Percentiles rank a stretch among this genome's conserved stretches.
Conservation (phyloP, 2,888 invertebrate genomes). For the Drosophila anomelani region DNA sequence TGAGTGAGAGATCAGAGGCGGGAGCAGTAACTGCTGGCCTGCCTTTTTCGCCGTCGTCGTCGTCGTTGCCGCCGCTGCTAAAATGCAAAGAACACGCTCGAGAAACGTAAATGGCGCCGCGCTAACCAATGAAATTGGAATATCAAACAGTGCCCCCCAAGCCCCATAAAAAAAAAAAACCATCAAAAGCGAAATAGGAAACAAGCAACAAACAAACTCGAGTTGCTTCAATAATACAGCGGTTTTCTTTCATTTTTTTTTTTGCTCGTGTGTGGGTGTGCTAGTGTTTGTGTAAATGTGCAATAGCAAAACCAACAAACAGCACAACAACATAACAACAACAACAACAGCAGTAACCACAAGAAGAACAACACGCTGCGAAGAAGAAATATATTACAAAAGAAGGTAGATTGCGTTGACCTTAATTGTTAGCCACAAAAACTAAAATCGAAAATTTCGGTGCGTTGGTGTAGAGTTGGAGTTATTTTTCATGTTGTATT, state of each 20-base stretch:
- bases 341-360: background rate
- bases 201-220: constrained; percentile 34
- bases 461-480: constrained; percentile 6
- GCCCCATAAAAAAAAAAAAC: constrained; percentile 22
- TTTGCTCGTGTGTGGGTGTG: constrained; percentile 10
- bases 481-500: too few species aligned
- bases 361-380: constrained; percentile 8
- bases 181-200: constrained; percentile 3
- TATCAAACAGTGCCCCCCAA: constrained; percentile 47
- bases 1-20: constrained; percentile 11
- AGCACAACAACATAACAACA: too few species aligned
- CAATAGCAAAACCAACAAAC: background rate
- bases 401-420: constrained; percentile 27
- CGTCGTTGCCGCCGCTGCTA: constrained; percentile 24
- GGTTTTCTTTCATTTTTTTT: constrained; percentile 19
- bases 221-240: constrained; percentile 11
- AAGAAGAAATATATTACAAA: constrained; percentile 11
- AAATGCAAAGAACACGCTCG: constrained; percentile 51
- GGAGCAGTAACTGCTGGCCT: constrained; percentile 14
- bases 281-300: constrained; percentile 23
- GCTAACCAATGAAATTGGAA: constrained; percentile 48
- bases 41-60: constrained; percentile 4
- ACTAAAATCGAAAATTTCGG: background rate
- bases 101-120: constrained; percentile 46
- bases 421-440: constrained; percentile 10